These are phyloP conservation scores for Gastracanthus pulcherrimus DNA, from an alignment of 2,888 invertebrate species.

Conservation along the genomic window DNA sequence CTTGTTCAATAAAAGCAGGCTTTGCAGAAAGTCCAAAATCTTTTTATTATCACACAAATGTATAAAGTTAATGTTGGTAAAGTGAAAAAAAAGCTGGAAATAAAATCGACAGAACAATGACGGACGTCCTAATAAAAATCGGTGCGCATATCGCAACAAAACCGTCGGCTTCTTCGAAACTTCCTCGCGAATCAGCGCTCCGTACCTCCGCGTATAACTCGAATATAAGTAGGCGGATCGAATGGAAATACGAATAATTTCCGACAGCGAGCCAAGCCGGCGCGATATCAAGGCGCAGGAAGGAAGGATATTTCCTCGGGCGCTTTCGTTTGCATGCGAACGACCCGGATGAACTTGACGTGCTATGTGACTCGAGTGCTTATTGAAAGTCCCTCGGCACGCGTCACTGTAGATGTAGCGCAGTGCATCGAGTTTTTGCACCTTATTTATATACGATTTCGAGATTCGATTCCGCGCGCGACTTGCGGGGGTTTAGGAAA, in stretches of 20 bases:
- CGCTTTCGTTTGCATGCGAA: conserved; percentile 25
- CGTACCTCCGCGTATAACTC: neutral
- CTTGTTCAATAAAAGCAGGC: no score
- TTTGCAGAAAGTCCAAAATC: no score
- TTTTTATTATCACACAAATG: no score
- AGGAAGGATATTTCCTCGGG: neutral
- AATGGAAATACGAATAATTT: conserved; percentile 14
- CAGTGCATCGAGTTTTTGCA: neutral
- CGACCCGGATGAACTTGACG: neutral
- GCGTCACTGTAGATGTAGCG: neutral
- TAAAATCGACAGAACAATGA: no score
- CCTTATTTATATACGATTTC: neutral
- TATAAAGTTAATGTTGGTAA: no score
- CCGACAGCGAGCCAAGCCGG: neutral
- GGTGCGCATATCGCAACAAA: no score
- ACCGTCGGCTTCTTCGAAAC: no score
- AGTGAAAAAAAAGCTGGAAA: no score
- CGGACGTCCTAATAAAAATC: no score
- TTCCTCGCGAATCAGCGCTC: no score
- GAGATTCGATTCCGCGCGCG: neutral
- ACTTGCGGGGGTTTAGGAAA: neutral
- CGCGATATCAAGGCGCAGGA: neutral
- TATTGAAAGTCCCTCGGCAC: conserved; percentile 1
- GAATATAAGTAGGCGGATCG: neutral
- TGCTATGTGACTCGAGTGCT: neutral